Evolutionary conservation across 2,888 invertebrate genomes (phyloP), one percentile per base, ranked within the genome.

Genomic region (Chymomyza fuscimana): DNA sequence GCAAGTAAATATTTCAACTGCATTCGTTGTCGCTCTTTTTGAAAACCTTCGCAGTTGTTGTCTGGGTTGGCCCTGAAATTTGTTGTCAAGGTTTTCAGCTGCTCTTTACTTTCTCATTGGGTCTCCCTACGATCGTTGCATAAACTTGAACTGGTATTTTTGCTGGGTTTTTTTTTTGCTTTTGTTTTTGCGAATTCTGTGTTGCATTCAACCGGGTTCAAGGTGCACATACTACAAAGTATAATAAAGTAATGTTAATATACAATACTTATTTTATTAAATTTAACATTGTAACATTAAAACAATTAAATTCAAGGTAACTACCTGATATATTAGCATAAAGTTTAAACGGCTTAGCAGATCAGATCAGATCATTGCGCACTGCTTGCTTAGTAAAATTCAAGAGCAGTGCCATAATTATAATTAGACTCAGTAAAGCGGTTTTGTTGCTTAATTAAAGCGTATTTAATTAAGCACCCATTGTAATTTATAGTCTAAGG

Each of bases 81-180:
- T 80, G 81, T 84, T 86, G 86, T 82, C 85, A 85, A 85, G 85
- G 85, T 79, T 80, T 74, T 69, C 29, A 46, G 40, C 40, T 46
- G 25, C 76, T 69, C 72, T 60, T 78, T 66, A 52, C 63, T 19
- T 61, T 50, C 58, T 52, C 63, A 32, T 16, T 29, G 16, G 16
- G n/a, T 51, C 29, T 29, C 36, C 19, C 16, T 16, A 46, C 40
- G 10, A 10, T 3, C 40, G 40, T 12, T 46, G 12, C 40, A 46
- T 46, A 46, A 46, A 46, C 40, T 46, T 46, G 40, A 46, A 46
- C 40, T 46, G 40, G 40, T 46, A 46, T 46, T 46, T 46, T 12
- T 12, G n/a, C 16, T 2, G 1, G 40, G 40, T 12, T 46, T 46
- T 46, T 40, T 46, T 46, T 46, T 36, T 9, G 36, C 0, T 15